A percentile compares a stretch with the other conserved stretches of the same genome.
phyloP scores from a whole-genome alignment of 2,888 invertebrate species.

The Plebejus argus region DNA sequence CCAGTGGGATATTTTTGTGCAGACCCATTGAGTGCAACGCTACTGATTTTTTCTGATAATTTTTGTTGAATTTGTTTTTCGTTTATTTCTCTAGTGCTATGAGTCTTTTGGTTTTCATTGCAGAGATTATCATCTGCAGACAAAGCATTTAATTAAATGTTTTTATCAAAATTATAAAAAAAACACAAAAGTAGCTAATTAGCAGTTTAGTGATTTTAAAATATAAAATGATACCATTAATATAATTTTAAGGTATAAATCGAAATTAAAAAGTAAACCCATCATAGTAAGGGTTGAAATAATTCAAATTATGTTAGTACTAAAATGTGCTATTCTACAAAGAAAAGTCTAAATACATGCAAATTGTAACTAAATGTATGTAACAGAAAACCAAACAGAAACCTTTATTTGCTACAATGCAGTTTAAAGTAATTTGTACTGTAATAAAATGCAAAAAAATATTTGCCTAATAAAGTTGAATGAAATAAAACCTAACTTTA shows the following conservation, averaged over 20 bases:
- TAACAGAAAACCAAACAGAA: background rate
- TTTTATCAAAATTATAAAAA: background rate
- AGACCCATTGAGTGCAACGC: constrained; percentile 69
- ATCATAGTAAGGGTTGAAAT: background rate
- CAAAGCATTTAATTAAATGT: background rate
- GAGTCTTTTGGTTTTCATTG: constrained; percentile 72
- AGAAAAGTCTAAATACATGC: background rate
- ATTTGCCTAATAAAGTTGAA: background rate
- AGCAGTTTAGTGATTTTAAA: background rate
- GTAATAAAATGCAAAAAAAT: background rate
- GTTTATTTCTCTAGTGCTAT: constrained; percentile 61
- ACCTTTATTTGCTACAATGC: background rate
- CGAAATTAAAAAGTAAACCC: background rate
- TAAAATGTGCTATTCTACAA: background rate
- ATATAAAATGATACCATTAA: background rate
- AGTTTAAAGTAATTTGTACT: background rate
- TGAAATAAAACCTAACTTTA: constrained; percentile 28
- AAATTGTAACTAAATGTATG: background rate
- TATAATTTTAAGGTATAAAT: background rate
- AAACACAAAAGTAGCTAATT: background rate
- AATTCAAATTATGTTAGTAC: background rate
- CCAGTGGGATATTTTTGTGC: constrained; percentile 70
- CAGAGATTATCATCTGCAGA: constrained; percentile 76
- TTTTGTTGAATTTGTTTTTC: constrained; percentile 61
- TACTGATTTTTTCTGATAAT: constrained; percentile 63